Percentiles rank a stretch among this genome's conserved stretches.
Conservation (phyloP, 64 coral and sea anemone genomes). For the Porites lutea region DNA sequence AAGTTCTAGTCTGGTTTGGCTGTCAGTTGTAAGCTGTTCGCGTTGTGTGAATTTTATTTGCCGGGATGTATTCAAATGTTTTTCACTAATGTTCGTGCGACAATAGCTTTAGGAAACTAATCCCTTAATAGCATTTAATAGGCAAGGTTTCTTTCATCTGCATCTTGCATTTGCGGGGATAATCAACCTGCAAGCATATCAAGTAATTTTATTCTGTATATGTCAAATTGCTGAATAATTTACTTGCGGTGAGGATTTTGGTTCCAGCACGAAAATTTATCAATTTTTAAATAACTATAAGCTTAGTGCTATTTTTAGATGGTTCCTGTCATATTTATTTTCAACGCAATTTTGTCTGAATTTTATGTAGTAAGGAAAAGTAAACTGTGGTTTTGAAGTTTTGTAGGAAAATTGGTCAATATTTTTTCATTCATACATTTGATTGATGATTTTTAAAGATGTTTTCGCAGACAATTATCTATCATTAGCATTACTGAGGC, state of each 20-base stretch:
- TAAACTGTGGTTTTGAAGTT: background rate
- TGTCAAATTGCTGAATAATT: conserved; percentile 50
- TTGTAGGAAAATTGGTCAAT: background rate
- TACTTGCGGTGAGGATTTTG: conserved; percentile 5
- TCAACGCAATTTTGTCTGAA: background rate
- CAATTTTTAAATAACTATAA: background rate
- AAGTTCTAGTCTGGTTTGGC: too few relatives aligned
- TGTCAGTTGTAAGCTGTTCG: background rate
- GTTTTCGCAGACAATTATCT: background rate
- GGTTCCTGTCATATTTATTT: conserved; percentile 3
- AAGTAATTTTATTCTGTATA: background rate
- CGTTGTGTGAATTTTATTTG: conserved; percentile 5
- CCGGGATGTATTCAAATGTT: background rate
- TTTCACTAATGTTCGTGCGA: background rate
- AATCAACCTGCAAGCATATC: background rate
- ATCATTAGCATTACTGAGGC: background rate
- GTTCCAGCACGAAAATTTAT: background rate
- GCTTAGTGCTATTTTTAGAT: background rate
- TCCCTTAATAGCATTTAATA: background rate
- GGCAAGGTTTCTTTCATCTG: background rate
- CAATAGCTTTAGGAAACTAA: background rate
- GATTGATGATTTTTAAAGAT: background rate
- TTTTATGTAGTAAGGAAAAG: background rate
- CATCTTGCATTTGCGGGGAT: background rate
- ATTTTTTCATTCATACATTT: conserved; percentile 3